Base-by-base conservation (phyloP, 2,797 vertebrate species). In the Spea hammondii region DNA sequence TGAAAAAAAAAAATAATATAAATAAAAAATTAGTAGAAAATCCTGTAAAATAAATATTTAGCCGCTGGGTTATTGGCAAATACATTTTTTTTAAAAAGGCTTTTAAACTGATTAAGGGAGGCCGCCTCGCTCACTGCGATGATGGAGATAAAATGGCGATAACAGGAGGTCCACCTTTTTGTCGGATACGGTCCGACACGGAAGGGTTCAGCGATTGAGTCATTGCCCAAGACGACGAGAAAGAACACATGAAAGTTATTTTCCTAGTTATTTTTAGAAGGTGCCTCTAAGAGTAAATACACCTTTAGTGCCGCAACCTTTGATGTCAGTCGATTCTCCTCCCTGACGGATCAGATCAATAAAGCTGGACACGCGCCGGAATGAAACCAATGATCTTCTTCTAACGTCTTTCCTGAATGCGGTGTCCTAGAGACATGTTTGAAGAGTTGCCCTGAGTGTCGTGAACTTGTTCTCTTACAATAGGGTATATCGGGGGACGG, bases 21-120 rank as follows among this genome's bases (percentile, higher is more conserved):
- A 32, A 32, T 32, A 32, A 32, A 32, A 32, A 32, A 32, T 32
- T 1, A 32, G 32, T 32, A 0, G 17, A 17, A 32, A 32, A 32
- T 32, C 32, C 32, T 32, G 32, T 32, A 32, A 32, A 87, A 88
- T 88, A 86, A 89, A 87, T 82, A 87, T 83, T 82, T 78, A 70
- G 75, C 50, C 67, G 70, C 76, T 77, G 72, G 86, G 78, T 85
- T 78, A 85, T 82, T 51, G 67, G 74, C 83, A 88, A 87, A 86
- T 82, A 81, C 76, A 83, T 84, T 86, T 68, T 88, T 81, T 78
- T 74, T 75, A 64, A 65, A 72, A 85, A 85, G 82, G 82, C 84
- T 90, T 89, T 89, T 86, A 88, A 86, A 86, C 80, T 84, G 83
- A 88, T 89, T 88, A 88, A 84, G 75, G 83, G 83, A 80, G 80